A percentile compares a stretch with the other conserved stretches of the same genome.
Conservation (phyloP, 2,888 invertebrate genomes). For the Pseudolycoriella hygida region DNA sequence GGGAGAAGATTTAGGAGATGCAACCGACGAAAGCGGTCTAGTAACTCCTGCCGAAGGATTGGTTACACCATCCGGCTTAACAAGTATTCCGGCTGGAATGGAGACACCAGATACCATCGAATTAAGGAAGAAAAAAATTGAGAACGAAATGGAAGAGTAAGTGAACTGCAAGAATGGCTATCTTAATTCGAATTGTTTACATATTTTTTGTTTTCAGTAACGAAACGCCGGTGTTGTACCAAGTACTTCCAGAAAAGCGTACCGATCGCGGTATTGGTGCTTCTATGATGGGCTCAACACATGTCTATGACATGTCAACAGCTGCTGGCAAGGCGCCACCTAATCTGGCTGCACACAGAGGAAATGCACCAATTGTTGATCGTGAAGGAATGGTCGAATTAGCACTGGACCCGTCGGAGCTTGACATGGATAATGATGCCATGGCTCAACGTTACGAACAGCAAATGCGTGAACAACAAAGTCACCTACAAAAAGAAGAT, state of each 20-base stretch:
- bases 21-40: conserved; percentile 60
- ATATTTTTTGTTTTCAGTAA: conserved; percentile 34
- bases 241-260: conserved; percentile 87
- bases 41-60: conserved; percentile 88
- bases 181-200: not conserved
- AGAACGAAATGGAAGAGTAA: conserved; percentile 88
- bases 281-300: conserved; percentile 96
- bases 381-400: conserved; percentile 69
- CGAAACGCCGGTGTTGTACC: conserved; percentile 88
- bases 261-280: conserved; percentile 72
- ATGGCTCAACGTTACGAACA: conserved; percentile 94
- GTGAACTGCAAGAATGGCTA: conserved; percentile 12
- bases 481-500: conserved; percentile 79
- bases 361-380: conserved; percentile 25
- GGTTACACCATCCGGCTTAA: conserved; percentile 87
- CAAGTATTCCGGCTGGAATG: conserved; percentile 81
- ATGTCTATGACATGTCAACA: conserved; percentile 85
- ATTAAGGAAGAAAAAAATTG: conserved; percentile 88
- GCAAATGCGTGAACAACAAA: conserved; percentile 84
- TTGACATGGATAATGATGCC: conserved; percentile 89
- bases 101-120: conserved; percentile 99
- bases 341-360: conserved; percentile 12
- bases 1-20: conserved; percentile 34
- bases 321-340: conserved; percentile 31
- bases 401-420: conserved; percentile 90